Evolutionary conservation across 2,888 invertebrate species (phyloP).

Genomic region (Hesperia comma): DNA sequence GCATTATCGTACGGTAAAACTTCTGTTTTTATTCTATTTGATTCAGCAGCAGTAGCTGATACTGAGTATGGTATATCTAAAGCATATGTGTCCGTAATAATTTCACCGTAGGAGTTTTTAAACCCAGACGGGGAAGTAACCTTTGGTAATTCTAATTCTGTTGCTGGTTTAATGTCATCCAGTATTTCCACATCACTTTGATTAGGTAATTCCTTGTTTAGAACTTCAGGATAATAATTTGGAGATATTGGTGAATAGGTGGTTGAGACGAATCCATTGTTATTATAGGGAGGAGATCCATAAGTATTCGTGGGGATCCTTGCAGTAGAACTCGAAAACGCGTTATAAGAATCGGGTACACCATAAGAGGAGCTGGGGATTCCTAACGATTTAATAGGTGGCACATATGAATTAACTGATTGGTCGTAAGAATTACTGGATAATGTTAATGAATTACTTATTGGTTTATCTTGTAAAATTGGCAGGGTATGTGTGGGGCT

Average conservation of each 20-base stretch:
- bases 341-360: constrained; percentile 31
- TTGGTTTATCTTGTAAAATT: constrained; percentile 63
- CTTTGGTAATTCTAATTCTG: constrained; percentile 67
- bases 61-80: constrained; percentile 67
- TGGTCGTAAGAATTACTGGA: constrained; percentile 45
- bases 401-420: constrained; percentile 50
- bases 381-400: constrained; percentile 43
- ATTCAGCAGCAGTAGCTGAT: constrained; percentile 72
- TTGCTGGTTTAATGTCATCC: constrained; percentile 53
- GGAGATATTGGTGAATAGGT: constrained; percentile 55
- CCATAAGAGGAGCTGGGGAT: constrained; percentile 49
- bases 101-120: constrained; percentile 77
- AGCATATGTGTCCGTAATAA: constrained; percentile 62
- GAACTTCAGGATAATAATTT: constrained; percentile 53
- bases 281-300: constrained; percentile 51
- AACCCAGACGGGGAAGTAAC: constrained; percentile 66
- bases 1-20: constrained; percentile 58
- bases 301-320: constrained; percentile 47
- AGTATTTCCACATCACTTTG: constrained; percentile 59
- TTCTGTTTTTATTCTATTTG: constrained; percentile 71
- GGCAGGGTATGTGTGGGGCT: constrained; percentile 64
- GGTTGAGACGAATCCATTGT: constrained; percentile 52
- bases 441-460: constrained; percentile 61
- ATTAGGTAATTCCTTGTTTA: constrained; percentile 60
- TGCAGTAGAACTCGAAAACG: constrained; percentile 45